Conservation (phyloP, 2,888 invertebrate species). For the Eupithecia dodoneata region DNA sequence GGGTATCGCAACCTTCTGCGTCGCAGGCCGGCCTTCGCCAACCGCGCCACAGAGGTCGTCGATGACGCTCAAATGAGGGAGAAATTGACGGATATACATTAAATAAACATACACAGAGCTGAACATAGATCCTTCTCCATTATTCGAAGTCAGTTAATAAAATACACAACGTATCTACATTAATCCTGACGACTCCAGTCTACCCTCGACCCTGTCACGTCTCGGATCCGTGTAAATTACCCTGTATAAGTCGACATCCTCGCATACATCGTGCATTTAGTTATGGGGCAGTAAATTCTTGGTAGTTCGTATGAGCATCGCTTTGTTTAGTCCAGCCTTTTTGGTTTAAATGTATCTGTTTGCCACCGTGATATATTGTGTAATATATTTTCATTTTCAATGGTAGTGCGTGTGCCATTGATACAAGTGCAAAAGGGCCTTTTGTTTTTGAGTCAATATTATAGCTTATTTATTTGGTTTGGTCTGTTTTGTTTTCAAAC, state of each 20-base stretch:
- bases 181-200: conserved; percentile 1
- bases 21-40: no score
- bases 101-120: no score
- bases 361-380: conserved; percentile 21
- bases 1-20: no score
- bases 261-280: conserved; percentile 53
- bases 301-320: conserved; percentile 30
- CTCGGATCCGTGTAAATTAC: conserved; percentile 17
- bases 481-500: neutral
- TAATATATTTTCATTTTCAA: conserved; percentile 27
- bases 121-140: no score
- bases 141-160: neutral
- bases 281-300: conserved; percentile 42
- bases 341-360: conserved; percentile 26
- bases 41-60: no score
- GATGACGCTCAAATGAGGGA: no score
- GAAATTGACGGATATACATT: no score
- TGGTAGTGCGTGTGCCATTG: conserved; percentile 12
- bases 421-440: conserved; percentile 2
- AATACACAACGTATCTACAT: conserved; percentile 1
- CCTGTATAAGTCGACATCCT: conserved; percentile 37
- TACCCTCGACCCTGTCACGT: conserved; percentile 14
- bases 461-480: neutral
- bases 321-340: conserved; percentile 34
- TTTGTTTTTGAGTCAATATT: neutral